Percentiles rank a stretch among this genome's conserved stretches.
Evolutionary conservation across 2,797 vertebrate genomes (phyloP).

Genomic region (Danio kyathit): DNA sequence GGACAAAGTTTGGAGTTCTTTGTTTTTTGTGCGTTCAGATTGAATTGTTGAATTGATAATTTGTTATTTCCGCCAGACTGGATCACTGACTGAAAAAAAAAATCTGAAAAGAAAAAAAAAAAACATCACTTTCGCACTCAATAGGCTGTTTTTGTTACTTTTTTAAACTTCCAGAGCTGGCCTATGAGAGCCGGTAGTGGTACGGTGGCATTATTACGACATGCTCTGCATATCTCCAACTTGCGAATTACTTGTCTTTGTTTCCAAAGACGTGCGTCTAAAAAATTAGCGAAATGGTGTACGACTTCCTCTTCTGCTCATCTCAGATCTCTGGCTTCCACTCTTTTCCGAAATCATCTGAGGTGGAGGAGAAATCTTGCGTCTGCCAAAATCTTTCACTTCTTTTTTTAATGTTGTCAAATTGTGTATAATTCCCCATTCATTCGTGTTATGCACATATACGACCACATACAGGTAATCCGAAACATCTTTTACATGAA

Average conservation of each 20-base stretch:
- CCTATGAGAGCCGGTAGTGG: slow-evolving; percentile 66
- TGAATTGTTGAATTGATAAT: slow-evolving; percentile 68
- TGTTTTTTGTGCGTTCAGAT: slow-evolving; percentile 67
- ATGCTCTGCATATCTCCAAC: slow-evolving; percentile 80
- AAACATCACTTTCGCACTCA: slow-evolving; percentile 69
- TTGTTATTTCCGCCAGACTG: slow-evolving; percentile 78
- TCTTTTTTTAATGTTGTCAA: slow-evolving; percentile 76
- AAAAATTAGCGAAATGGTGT: slow-evolving; percentile 3
- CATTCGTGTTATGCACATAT: slow-evolving; percentile 35
- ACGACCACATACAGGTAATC: slow-evolving; percentile 44
- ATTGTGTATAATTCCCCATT: slow-evolving; percentile 56
- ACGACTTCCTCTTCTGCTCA: neutral
- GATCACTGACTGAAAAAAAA: slow-evolving; percentile 44
- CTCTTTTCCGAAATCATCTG: neutral
- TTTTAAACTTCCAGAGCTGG: slow-evolving; percentile 74
- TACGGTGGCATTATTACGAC: slow-evolving; percentile 71
- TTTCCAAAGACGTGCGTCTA: slow-evolving; percentile 47
- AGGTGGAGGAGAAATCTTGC: slow-evolving; percentile 41
- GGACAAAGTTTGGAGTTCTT: slow-evolving; percentile 65
- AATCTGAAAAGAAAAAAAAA: too few relatives aligned
- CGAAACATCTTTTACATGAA: neutral
- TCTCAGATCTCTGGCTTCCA: neutral
- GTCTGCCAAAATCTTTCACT: slow-evolving; percentile 82
- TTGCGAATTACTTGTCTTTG: slow-evolving; percentile 71
- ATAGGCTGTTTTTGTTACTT: slow-evolving; percentile 82